Conservation (phyloP, 2,113 vertebrate species). For the Polypterus bichir region DNA sequence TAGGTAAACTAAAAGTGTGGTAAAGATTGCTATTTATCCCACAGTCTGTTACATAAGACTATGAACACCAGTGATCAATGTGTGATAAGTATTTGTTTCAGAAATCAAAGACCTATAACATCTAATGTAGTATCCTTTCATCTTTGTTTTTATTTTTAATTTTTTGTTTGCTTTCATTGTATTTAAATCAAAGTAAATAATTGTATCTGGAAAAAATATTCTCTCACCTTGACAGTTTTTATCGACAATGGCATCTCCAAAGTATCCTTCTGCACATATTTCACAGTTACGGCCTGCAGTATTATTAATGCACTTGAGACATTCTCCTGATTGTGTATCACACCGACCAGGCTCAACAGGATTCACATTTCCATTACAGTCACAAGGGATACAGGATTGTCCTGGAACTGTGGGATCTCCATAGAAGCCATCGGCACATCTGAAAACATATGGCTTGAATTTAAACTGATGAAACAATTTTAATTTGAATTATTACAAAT, state of each 20-base stretch:
- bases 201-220: too few species aligned
- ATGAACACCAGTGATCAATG: too few species aligned
- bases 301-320: conserved; percentile 68
- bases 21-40: too few species aligned
- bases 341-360: conserved; percentile 55
- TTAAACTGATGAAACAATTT: too few species aligned
- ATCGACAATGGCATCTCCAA: conserved; percentile 62
- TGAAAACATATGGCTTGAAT: conserved; percentile 25
- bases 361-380: conserved; percentile 72
- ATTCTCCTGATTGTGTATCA: conserved; percentile 62
- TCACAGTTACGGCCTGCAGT: conserved; percentile 69
- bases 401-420: conserved; percentile 68
- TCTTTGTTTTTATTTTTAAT: background rate
- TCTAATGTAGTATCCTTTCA: background rate
- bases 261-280: conserved; percentile 64
- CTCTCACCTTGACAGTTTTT: conserved; percentile 70
- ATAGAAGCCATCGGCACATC: conserved; percentile 78
- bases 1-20: too few species aligned
- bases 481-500: too few species aligned
- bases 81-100: background rate
- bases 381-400: conserved; percentile 56
- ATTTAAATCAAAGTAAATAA: too few species aligned
- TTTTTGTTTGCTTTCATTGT: background rate
- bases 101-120: background rate
- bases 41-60: too few species aligned